These are phyloP conservation scores for Drosophila anomalata DNA, from an alignment of 2,888 invertebrate species.

Conservation along the genomic window DNA sequence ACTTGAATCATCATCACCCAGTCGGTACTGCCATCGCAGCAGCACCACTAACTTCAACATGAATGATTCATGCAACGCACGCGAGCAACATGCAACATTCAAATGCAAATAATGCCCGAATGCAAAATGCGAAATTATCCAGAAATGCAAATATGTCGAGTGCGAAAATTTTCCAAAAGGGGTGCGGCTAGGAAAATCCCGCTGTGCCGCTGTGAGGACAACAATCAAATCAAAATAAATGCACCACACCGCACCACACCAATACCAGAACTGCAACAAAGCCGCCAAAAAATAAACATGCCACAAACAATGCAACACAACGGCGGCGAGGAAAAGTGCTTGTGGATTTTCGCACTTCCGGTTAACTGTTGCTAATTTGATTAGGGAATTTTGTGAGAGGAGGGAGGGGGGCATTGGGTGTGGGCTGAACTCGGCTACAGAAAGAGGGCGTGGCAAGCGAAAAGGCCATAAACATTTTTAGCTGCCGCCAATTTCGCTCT, in stretches of 20 bases:
- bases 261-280: constrained; percentile 48
- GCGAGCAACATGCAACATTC: constrained; percentile 73
- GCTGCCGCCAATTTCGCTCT: constrained; percentile 54
- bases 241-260: constrained; percentile 51
- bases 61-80: constrained; percentile 75
- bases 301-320: constrained; percentile 45
- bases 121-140: constrained; percentile 47
- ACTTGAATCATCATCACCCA: constrained; percentile 65
- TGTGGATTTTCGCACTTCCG: constrained; percentile 70
- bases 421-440: not conserved
- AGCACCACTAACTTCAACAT: constrained; percentile 25
- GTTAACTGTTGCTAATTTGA: constrained; percentile 82
- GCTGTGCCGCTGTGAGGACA: constrained; percentile 69
- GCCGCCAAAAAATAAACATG: constrained; percentile 40
- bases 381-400: constrained; percentile 68
- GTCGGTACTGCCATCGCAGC: constrained; percentile 31
- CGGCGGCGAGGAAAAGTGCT: constrained; percentile 46
- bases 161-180: constrained; percentile 14
- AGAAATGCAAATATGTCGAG: constrained; percentile 62
- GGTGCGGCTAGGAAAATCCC: constrained; percentile 40
- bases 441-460: constrained; percentile 19
- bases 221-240: constrained; percentile 77
- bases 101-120: constrained; percentile 64
- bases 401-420: constrained; percentile 2
- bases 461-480: constrained; percentile 45